phyloP scores from a whole-genome alignment of 2,888 invertebrate species.

The Julus scanicus region DNA sequence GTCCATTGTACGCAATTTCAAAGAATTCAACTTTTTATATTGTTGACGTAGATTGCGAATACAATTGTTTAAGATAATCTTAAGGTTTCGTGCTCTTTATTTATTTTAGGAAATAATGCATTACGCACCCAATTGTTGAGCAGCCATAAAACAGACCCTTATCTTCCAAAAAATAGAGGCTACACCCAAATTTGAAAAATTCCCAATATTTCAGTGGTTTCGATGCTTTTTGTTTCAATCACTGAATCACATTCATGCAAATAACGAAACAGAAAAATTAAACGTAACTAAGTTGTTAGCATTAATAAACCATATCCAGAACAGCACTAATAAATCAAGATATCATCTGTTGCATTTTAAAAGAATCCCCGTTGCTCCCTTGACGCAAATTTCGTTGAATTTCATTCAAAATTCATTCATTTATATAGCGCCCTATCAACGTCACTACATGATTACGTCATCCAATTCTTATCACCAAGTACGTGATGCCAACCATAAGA shows the following conservation, averaged over 20 bases:
- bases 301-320: neutral
- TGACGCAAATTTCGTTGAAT: neutral
- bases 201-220: constrained; percentile 5
- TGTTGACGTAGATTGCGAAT: constrained; percentile 12
- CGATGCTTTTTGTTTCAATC: neutral
- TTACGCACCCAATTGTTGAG: neutral
- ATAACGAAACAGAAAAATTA: neutral
- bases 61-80: constrained; percentile 30
- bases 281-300: neutral
- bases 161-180: neutral
- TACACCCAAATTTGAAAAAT: neutral
- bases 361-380: neutral
- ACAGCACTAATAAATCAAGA: neutral
- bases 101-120: neutral
- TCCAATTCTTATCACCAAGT: neutral
- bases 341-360: neutral
- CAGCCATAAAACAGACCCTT: constrained; percentile 10
- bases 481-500: no score
- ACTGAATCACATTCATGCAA: constrained; percentile 8
- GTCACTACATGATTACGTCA: neutral
- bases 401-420: neutral
- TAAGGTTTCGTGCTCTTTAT: constrained; percentile 9
- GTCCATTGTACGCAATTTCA: neutral
- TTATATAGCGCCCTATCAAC: neutral
- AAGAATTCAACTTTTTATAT: constrained; percentile 9